phyloP scores from a whole-genome alignment of 2,888 invertebrate genomes.

The Acanthosepion lycidas region DNA sequence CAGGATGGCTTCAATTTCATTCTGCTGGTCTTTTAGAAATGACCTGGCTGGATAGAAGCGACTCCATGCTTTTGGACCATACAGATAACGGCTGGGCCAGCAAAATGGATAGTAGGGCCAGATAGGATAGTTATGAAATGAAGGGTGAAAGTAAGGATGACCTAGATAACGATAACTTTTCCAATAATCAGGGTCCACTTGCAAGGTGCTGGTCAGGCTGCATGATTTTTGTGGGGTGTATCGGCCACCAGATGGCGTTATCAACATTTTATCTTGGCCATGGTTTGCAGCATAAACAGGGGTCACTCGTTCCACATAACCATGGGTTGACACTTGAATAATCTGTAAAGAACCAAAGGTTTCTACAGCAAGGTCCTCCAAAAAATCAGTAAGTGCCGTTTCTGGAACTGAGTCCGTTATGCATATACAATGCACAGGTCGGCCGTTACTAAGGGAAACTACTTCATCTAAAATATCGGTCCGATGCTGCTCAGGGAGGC shows the following conservation, averaged over 20 bases:
- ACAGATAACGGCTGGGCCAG: constrained; percentile 25
- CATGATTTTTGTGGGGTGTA: constrained; percentile 63
- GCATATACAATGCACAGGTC: constrained; percentile 73
- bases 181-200: constrained; percentile 62
- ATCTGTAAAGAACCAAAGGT: constrained; percentile 73
- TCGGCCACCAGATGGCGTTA: constrained; percentile 66
- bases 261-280: constrained; percentile 63
- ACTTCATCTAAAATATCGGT: constrained; percentile 71
- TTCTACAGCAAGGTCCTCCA: constrained; percentile 71
- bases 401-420: constrained; percentile 67
- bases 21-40: constrained; percentile 66
- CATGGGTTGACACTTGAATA: constrained; percentile 67
- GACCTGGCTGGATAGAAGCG: constrained; percentile 67
- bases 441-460: constrained; percentile 60
- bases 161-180: neutral
- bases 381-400: constrained; percentile 67
- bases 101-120: constrained; percentile 44
- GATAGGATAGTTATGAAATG: neutral
- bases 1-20: constrained; percentile 57
- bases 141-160: neutral
- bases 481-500: constrained; percentile 72
- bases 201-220: constrained; percentile 65
- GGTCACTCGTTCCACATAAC: constrained; percentile 70
- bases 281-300: constrained; percentile 70
- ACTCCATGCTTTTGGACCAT: constrained; percentile 57